Conservation (phyloP, 1,140 invertebrate species). For the Plectrocnemia conspersa region DNA sequence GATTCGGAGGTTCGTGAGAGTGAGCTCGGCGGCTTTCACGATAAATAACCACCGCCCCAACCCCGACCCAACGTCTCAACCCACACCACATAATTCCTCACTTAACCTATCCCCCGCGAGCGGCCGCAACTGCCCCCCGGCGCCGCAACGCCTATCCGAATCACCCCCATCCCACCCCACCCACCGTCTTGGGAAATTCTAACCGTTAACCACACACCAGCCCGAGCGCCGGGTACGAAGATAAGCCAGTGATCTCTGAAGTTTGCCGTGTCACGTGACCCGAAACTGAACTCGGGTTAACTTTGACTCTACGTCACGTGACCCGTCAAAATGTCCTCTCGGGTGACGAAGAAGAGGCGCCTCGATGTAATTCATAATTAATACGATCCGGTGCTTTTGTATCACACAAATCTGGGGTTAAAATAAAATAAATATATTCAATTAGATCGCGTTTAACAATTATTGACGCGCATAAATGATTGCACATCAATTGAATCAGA, state of each 20-base stretch:
- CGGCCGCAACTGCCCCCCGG: neutral
- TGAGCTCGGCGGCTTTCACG: conserved; percentile 7
- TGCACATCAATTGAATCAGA: too few relatives aligned
- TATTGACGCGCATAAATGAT: too few relatives aligned
- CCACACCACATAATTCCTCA: conserved; percentile 7
- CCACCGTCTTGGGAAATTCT: conserved; percentile 10
- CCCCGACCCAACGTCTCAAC: neutral
- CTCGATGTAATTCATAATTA: too few relatives aligned
- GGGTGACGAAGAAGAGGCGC: too few relatives aligned
- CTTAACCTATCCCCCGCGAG: conserved; percentile 5
- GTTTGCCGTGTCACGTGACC: conserved; percentile 18
- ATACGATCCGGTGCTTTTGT: too few relatives aligned
- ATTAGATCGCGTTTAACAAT: too few relatives aligned
- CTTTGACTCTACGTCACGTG: conserved; percentile 17
- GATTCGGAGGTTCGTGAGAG: neutral
- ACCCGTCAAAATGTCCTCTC: conserved; percentile 17
- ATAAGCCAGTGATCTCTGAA: conserved; percentile 15
- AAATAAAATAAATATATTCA: too few relatives aligned
- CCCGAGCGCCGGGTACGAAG: neutral
- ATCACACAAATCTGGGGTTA: too few relatives aligned
- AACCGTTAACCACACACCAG: conserved; percentile 9
- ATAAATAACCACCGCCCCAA: conserved; percentile 9
- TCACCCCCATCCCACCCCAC: neutral
- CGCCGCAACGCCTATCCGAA: neutral
- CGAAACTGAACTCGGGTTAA: conserved; percentile 20